A percentile compares a stretch with the other conserved stretches of the same genome.
Conservation (phyloP, 35 echinoderm and acorn worm species). For the Nesometra sesokonis region DNA sequence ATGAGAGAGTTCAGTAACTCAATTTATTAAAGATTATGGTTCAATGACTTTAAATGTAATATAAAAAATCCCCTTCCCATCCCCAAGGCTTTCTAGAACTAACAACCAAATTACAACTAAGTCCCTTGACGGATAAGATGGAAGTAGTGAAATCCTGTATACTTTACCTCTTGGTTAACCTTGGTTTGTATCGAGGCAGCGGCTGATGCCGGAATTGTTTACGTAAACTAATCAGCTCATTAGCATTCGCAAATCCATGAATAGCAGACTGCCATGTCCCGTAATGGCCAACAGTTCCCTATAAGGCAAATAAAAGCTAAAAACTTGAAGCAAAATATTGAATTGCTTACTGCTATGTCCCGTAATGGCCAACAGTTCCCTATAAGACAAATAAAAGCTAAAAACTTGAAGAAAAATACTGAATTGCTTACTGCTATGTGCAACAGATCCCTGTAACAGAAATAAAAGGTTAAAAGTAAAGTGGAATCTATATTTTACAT, state of each 20-base stretch:
- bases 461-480: background rate
- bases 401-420: background rate
- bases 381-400: background rate
- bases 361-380: conserved; percentile 53
- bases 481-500: too few relatives aligned
- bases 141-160: background rate
- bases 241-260: conserved; percentile 57
- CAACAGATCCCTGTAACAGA: conserved; percentile 32
- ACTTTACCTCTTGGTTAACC: conserved; percentile 47
- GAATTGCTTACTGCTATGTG: conserved; percentile 80
- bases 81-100: background rate
- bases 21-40: too few relatives aligned
- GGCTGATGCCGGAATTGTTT: conserved; percentile 54
- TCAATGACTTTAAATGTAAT: background rate
- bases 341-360: conserved; percentile 78
- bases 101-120: background rate
- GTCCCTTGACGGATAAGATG: background rate
- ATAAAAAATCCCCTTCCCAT: background rate
- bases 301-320: background rate
- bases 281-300: conserved; percentile 56
- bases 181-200: conserved; percentile 62
- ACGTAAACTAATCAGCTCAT: conserved; percentile 38
- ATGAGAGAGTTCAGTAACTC: too few relatives aligned
- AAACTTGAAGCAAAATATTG: background rate
- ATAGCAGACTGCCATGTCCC: conserved; percentile 84